Evolutionary conservation across 2,797 vertebrate genomes (phyloP).

Genomic region (Ceyx erithaca): DNA sequence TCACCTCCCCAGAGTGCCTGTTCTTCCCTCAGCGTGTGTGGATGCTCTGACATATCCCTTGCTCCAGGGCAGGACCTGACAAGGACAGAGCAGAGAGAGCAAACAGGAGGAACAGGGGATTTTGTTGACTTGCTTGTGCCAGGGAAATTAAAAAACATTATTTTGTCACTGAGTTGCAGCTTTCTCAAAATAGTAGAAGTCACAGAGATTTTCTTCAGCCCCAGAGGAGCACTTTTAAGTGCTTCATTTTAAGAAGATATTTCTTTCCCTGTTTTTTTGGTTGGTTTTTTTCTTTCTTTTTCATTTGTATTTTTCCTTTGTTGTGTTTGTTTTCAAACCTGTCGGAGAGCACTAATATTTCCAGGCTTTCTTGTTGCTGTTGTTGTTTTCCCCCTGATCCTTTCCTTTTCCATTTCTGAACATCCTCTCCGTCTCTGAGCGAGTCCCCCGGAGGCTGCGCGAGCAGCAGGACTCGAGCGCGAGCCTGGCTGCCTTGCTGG

Average conservation of each 20-base stretch:
- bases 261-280: not conserved
- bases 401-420: not conserved
- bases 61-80: not conserved
- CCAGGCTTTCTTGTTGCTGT: not conserved
- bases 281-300: not conserved
- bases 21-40: fast-evolving
- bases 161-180: conserved; percentile 31
- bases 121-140: not conserved
- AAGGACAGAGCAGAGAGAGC: not conserved
- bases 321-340: conserved; percentile 67
- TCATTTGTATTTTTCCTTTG: not conserved
- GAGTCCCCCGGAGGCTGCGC: not conserved
- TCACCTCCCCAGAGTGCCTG: not conserved
- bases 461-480: not conserved
- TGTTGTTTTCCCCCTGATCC: conserved; percentile 19
- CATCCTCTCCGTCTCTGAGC: not conserved
- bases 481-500: not conserved
- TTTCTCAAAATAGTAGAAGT: conserved; percentile 24
- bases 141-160: conserved; percentile 16
- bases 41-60: fast-evolving
- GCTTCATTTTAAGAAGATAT: conserved; percentile 19
- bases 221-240: conserved; percentile 61
- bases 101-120: fast-evolving
- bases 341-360: conserved; percentile 32
- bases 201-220: conserved; percentile 36